Conservation (phyloP, 2,888 invertebrate species). For the Aleiodes alternator region DNA sequence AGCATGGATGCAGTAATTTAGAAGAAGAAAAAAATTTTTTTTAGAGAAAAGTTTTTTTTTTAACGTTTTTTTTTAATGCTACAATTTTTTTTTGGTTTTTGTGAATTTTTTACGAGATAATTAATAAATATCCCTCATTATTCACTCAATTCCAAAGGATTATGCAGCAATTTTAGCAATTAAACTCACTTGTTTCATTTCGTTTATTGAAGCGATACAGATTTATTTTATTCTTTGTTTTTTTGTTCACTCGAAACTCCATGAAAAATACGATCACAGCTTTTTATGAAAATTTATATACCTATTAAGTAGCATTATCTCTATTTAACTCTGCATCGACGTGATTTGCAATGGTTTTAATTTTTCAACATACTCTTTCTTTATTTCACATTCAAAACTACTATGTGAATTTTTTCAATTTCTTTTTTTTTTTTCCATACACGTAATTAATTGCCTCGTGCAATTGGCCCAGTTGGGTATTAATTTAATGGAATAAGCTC, state of each 20-base stretch:
- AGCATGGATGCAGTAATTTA: no score
- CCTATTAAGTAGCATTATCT: slow-evolving; percentile 33
- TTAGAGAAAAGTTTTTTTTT: no score
- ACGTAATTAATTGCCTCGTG: background rate
- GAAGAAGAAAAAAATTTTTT: no score
- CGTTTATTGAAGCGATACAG: no score
- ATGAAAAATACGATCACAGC: background rate
- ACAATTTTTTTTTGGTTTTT: background rate
- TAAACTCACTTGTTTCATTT: no score
- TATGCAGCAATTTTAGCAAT: background rate
- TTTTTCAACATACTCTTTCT: background rate
- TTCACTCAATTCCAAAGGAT: background rate
- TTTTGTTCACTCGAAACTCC: no score
- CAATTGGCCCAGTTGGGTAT: background rate
- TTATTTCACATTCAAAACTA: background rate
- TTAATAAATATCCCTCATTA: no score
- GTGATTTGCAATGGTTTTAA: slow-evolving; percentile 21
- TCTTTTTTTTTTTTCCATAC: background rate
- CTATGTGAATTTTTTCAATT: no score
- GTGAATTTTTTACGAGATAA: no score
- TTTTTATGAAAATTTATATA: slow-evolving; percentile 15
- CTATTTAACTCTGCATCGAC: background rate
- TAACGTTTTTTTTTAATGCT: no score
- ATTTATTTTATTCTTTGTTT: no score
- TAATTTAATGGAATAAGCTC: background rate